Conservation (phyloP, 2,888 invertebrate genomes). For the Lampropteryx suffumata region DNA sequence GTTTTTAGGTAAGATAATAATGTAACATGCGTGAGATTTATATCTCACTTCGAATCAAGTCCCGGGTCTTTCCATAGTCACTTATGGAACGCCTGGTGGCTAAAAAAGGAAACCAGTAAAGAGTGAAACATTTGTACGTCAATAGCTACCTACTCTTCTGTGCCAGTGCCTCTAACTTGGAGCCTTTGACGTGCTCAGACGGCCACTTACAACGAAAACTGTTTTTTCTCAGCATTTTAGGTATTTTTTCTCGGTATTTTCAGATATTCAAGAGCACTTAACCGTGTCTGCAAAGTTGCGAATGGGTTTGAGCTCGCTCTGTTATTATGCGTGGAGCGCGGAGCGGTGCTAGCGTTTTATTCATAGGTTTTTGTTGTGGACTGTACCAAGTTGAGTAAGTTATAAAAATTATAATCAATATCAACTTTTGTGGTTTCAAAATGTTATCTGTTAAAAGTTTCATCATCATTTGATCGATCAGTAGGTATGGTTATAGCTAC, state of each 20-base stretch:
- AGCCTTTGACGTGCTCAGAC: conserved; percentile 70
- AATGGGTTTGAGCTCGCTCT: conserved; percentile 40
- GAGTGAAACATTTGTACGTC: conserved; percentile 1
- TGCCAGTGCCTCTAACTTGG: conserved; percentile 36
- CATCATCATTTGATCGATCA: too few species aligned
- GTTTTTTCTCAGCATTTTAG: conserved; percentile 53
- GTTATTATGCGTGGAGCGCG: conserved; percentile 25
- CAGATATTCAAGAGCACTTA: conserved; percentile 39
- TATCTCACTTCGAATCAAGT: too few species aligned
- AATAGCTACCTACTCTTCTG: background rate
- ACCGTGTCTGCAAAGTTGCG: conserved; percentile 47
- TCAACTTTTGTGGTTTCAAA: too few species aligned
- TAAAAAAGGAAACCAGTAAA: background rate
- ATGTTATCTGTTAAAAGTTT: too few species aligned
- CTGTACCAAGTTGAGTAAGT: too few species aligned
- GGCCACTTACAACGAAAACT: conserved; percentile 66
- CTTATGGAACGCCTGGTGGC: too few species aligned
- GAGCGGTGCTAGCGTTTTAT: conserved; percentile 1
- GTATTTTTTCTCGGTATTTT: conserved; percentile 42
- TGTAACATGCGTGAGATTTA: too few species aligned
- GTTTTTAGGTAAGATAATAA: too few species aligned
- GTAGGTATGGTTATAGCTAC: too few species aligned
- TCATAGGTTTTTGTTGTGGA: conserved; percentile 4
- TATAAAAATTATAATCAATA: too few species aligned
- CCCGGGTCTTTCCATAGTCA: too few species aligned